A percentile compares a stretch with the other conserved stretches of the same genome.
phyloP scores from a whole-genome alignment of 2,888 invertebrate species.

The Cetonia aurata region DNA sequence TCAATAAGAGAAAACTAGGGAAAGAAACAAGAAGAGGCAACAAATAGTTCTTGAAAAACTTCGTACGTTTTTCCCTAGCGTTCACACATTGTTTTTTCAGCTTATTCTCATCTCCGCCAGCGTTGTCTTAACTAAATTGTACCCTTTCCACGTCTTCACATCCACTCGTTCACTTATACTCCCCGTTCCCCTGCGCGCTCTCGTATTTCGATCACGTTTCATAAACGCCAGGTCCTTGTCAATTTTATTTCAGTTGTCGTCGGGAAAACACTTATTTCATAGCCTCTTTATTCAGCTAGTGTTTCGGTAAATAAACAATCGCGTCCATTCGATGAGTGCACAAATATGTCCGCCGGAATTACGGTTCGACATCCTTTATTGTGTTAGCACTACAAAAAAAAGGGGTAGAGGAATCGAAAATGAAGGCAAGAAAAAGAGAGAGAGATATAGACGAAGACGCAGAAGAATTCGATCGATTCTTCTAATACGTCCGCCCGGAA shows the following conservation, averaged over 20 bases:
- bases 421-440: background rate
- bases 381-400: constrained; percentile 35
- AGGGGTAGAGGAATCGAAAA: no score
- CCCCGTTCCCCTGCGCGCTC: constrained; percentile 5
- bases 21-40: constrained; percentile 8
- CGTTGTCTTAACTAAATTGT: constrained; percentile 38
- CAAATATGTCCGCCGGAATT: constrained; percentile 40
- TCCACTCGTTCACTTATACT: background rate
- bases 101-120: constrained; percentile 28
- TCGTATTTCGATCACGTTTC: constrained; percentile 44
- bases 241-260: constrained; percentile 44
- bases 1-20: constrained; percentile 3
- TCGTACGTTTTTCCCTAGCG: constrained; percentile 15
- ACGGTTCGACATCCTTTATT: constrained; percentile 35
- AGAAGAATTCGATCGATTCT: background rate
- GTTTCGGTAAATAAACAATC: constrained; percentile 39
- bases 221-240: constrained; percentile 43
- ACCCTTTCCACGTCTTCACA: constrained; percentile 11
- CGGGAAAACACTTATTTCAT: constrained; percentile 40
- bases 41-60: constrained; percentile 15
- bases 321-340: constrained; percentile 40
- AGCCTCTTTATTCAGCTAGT: constrained; percentile 39
- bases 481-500: background rate
- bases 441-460: background rate
- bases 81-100: constrained; percentile 33